Evolutionary conservation across 2,888 invertebrate genomes (phyloP), one percentile per base, ranked within the genome.

Genomic region (Ichneumoninae sp.): DNA sequence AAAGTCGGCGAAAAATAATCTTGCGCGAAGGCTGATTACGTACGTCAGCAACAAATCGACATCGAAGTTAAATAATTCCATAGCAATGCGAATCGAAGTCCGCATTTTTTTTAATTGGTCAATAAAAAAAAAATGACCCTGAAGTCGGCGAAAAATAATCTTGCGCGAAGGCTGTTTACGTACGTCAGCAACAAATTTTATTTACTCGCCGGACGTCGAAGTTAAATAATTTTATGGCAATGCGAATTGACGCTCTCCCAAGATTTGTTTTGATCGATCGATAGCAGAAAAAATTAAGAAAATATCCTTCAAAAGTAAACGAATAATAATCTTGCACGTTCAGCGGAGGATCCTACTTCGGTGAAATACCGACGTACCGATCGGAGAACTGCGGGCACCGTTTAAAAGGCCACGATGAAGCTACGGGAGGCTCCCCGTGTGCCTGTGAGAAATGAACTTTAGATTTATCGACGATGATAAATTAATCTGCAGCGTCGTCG

Each of bases 351-450:
- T 40, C 36, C 22, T n/a, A 30, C 8, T 50, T 44, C 8, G 44
- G 10, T 26, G 47, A 47, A 60, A 68, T 68, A 69, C 47, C 47
- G 68, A 50, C 10, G n/a, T 50, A 47, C n/a, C 66, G 47, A 74
- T 72, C 66, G n/a, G 66, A 60, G 66, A 69, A 22, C 40, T 76
- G 26, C 26, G 16, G 52, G 40, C 70, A 70, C 44, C 75, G 52
- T 76, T 76, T 13, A 16, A 81, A 81, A 81, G 81, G 81, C 81
- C 81, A 81, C 69, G 80, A 80, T 70, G 75, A 62, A 65, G 70
- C 70, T 54, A 70, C 62, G 81, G 66, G 52, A 44, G 50, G 47
- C 47, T 65, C 52, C 19, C 22, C 33, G n/a, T 44, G 36, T 36
- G 40, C 47, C 62, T 70, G 54, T 76, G 81, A 52, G 75, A 81